Conservation (phyloP, 2,797 vertebrate species). For the Siniperca scherzeri region DNA sequence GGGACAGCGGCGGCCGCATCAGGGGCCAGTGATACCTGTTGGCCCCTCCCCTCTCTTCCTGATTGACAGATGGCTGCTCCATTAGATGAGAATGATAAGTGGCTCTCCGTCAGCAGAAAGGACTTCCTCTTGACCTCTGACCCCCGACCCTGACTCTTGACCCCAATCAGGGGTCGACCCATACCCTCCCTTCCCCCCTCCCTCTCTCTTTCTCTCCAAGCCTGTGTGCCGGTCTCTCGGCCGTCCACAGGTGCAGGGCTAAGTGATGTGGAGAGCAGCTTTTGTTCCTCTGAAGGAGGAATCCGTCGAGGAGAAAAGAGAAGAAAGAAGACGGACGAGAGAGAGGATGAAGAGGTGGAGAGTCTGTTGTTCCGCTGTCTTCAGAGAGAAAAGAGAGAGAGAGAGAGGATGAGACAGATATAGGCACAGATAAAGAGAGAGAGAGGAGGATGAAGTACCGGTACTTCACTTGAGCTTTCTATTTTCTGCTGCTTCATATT, state of each 20-base stretch:
- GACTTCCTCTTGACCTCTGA: slow-evolving; percentile 96
- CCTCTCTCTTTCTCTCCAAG: background rate
- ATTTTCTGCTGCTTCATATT: too few relatives aligned
- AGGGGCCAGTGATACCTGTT: slow-evolving; percentile 80
- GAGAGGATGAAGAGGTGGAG: background rate
- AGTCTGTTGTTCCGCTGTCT: slow-evolving; percentile 24
- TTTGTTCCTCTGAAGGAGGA: slow-evolving; percentile 52
- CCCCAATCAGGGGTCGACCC: slow-evolving; percentile 87
- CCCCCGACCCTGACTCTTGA: slow-evolving; percentile 91
- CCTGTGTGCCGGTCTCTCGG: slow-evolving; percentile 18
- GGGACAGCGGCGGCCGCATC: slow-evolving; percentile 44
- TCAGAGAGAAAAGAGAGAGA: slow-evolving; percentile 12
- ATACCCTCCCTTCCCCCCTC: slow-evolving; percentile 50
- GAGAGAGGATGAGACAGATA: slow-evolving; percentile 6
- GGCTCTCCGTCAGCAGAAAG: slow-evolving; percentile 89
- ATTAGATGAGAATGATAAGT: slow-evolving; percentile 96
- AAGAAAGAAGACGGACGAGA: background rate
- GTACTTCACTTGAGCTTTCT: too few relatives aligned
- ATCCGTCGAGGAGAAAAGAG: slow-evolving; percentile 21
- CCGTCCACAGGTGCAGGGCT: slow-evolving; percentile 50
- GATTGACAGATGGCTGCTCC: slow-evolving; percentile 95
- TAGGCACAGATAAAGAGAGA: background rate
- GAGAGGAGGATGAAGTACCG: background rate
- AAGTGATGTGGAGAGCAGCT: slow-evolving; percentile 50
- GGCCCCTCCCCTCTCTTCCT: slow-evolving; percentile 86